Evolutionary conservation across 2,888 invertebrate species (phyloP).

Genomic region (Aspidiotus destructor): DNA sequence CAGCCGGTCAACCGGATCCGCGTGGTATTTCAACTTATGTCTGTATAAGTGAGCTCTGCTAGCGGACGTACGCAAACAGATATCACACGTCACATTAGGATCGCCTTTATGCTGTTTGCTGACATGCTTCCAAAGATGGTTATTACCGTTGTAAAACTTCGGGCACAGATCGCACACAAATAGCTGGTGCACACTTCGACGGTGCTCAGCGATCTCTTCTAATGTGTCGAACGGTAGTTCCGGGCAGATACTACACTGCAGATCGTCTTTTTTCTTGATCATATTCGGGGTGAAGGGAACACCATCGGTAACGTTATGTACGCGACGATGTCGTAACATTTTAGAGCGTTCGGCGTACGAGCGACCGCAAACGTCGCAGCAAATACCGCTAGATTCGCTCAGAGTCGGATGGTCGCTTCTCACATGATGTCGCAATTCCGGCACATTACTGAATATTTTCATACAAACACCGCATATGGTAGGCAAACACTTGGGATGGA

Average conservation of each 20-base stretch:
- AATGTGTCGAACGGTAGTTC: constrained; percentile 43
- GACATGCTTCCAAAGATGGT: constrained; percentile 54
- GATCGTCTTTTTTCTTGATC: constrained; percentile 34
- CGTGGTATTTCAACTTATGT: constrained; percentile 43
- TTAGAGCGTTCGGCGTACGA: constrained; percentile 47
- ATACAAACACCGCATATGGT: constrained; percentile 46
- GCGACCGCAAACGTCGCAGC: constrained; percentile 46
- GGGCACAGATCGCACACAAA: constrained; percentile 53
- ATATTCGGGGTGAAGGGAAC: constrained; percentile 36
- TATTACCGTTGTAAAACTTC: constrained; percentile 52
- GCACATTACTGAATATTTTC: constrained; percentile 45
- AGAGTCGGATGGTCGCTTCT: constrained; percentile 44
- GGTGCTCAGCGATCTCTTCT: constrained; percentile 48
- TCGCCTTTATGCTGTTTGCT: constrained; percentile 51
- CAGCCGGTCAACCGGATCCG: constrained; percentile 34
- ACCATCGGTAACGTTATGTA: constrained; percentile 41
- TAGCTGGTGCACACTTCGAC: constrained; percentile 47
- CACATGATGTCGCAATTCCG: constrained; percentile 44
- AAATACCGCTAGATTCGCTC: constrained; percentile 44
- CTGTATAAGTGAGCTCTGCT: constrained; percentile 50
- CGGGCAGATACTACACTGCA: constrained; percentile 38
- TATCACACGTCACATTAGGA: constrained; percentile 50
- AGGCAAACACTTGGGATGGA: constrained; percentile 46
- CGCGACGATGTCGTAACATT: constrained; percentile 46
- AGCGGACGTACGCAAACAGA: constrained; percentile 51